Evolutionary conservation across 2,797 vertebrate genomes (phyloP).

Genomic region (Melanogrammus aeglefinus): DNA sequence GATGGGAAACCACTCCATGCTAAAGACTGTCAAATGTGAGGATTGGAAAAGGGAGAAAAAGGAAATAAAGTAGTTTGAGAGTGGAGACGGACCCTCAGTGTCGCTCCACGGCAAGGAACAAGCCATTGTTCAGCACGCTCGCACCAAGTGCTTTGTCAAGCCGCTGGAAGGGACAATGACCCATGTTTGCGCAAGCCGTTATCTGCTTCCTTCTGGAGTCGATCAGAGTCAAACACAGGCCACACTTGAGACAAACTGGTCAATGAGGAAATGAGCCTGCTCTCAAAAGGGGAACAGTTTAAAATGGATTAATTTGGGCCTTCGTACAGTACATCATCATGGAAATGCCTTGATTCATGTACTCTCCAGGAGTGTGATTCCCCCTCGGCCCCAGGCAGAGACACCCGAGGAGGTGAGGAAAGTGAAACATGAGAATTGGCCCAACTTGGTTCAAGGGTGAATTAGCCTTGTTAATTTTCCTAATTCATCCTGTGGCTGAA

Average conservation of each 20-base stretch:
- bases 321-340: background rate
- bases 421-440: background rate
- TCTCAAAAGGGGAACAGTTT: background rate
- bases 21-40: conserved; percentile 28
- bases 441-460: background rate
- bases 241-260: background rate
- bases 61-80: background rate
- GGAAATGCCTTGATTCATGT: background rate
- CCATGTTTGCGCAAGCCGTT: conserved; percentile 53
- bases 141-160: conserved; percentile 41
- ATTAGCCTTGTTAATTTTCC: background rate
- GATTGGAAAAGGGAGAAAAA: conserved; percentile 37
- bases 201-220: conserved; percentile 51
- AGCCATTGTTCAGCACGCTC: conserved; percentile 8
- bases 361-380: background rate
- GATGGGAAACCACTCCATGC: background rate
- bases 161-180: conserved; percentile 43
- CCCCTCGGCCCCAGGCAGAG: background rate
- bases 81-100: background rate
- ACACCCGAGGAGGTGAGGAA: background rate
- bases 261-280: background rate
- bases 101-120: conserved; percentile 15
- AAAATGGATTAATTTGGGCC: background rate
- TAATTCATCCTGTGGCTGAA: background rate
- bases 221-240: conserved; percentile 39